Percentiles rank a stretch among this genome's conserved stretches.
These are phyloP conservation scores for Doryteuthis pealeii DNA, from an alignment of 1,140 invertebrate species.

Conservation along the genomic window DNA sequence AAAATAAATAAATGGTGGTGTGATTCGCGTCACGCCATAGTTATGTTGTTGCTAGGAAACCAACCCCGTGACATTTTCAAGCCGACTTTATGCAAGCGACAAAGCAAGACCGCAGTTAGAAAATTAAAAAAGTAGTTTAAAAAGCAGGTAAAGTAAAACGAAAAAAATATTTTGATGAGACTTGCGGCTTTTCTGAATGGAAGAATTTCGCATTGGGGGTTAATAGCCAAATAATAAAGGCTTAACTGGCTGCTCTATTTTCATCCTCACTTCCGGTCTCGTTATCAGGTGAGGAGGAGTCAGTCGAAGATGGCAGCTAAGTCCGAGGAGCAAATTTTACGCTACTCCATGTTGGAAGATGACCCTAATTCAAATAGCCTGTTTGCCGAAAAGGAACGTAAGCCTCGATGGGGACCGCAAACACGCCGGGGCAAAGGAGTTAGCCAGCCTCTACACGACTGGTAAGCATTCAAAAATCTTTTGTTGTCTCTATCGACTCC, in stretches of 20 bases:
- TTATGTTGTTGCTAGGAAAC: too few relatives aligned
- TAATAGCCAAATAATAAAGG: too few relatives aligned
- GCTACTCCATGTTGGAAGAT: conserved; percentile 57
- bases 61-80: too few relatives aligned
- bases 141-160: too few relatives aligned
- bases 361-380: conserved; percentile 55
- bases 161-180: too few relatives aligned
- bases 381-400: conserved; percentile 31
- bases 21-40: too few relatives aligned
- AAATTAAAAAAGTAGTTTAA: too few relatives aligned
- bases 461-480: conserved; percentile 65
- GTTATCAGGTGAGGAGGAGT: conserved; percentile 4
- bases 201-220: too few relatives aligned
- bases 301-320: conserved; percentile 32
- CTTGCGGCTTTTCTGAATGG: too few relatives aligned
- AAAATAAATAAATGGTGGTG: too few relatives aligned
- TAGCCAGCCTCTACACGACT: conserved; percentile 89
- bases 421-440: conserved; percentile 90
- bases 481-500: neutral
- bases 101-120: too few relatives aligned
- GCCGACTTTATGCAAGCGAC: too few relatives aligned
- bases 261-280: neutral
- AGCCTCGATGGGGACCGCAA: conserved; percentile 85
- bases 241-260: neutral
- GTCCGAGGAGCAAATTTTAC: conserved; percentile 40